phyloP scores from a whole-genome alignment of 2,888 invertebrate species.

The Crossocerus cetratus region DNA sequence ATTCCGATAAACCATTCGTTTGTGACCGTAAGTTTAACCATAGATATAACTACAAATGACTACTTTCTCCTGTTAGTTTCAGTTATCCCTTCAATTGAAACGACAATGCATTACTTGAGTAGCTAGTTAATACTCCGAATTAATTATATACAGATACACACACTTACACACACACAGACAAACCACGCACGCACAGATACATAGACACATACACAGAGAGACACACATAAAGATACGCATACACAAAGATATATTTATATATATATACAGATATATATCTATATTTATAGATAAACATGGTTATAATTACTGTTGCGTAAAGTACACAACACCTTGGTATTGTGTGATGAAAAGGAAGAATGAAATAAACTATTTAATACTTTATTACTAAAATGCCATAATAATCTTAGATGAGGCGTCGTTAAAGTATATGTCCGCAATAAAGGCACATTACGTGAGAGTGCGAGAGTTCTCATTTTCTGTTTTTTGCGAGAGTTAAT shows the following conservation, averaged over 20 bases:
- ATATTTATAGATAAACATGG: slow-evolving; percentile 64
- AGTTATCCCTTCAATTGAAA: slow-evolving; percentile 63
- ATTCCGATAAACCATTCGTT: slow-evolving; percentile 92
- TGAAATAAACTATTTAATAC: slow-evolving; percentile 69
- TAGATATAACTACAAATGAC: slow-evolving; percentile 76
- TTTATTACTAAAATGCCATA: slow-evolving; percentile 60
- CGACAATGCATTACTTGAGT: slow-evolving; percentile 65
- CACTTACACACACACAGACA: no score
- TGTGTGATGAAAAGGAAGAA: slow-evolving; percentile 60
- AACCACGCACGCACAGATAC: no score
- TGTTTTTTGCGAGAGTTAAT: no score
- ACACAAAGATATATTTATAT: no score
- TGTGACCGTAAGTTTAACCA: slow-evolving; percentile 91
- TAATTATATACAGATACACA: no score
- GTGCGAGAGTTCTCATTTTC: no score
- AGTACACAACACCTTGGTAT: slow-evolving; percentile 63
- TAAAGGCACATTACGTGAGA: no score
- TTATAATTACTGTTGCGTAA: slow-evolving; percentile 62
- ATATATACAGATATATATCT: slow-evolving; percentile 32
- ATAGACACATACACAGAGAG: no score
- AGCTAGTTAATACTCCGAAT: slow-evolving; percentile 68
- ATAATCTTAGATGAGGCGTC: slow-evolving; percentile 63
- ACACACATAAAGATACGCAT: no score
- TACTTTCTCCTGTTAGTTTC: slow-evolving; percentile 70
- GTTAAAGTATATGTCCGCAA: no score